Evolutionary conservation across 2,113 vertebrate genomes (phyloP).

Genomic region (Morone saxatilis): DNA sequence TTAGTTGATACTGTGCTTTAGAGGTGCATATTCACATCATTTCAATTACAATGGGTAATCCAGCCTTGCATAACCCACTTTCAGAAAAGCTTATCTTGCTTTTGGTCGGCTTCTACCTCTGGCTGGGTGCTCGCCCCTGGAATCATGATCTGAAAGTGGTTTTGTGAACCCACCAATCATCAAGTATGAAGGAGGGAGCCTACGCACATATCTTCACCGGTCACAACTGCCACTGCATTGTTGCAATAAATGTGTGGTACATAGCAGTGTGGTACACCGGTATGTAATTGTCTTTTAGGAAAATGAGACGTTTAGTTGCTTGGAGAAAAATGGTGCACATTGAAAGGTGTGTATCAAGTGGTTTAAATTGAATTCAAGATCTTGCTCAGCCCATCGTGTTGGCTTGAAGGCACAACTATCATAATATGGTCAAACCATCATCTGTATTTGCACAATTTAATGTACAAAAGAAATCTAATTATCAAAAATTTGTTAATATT

Average conservation of each 20-base stretch:
- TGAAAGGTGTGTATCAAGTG: conserved; percentile 12
- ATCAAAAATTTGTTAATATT: conserved; percentile 12
- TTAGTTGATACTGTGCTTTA: neutral
- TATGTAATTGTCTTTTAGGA: conserved; percentile 52
- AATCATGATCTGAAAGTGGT: conserved; percentile 9
- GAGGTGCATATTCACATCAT: neutral
- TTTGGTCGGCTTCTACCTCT: neutral
- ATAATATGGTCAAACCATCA: neutral
- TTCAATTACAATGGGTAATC: neutral
- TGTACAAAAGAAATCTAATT: too few relatives aligned
- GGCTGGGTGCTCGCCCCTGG: neutral
- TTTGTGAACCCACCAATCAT: conserved; percentile 37
- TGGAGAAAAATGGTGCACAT: too few relatives aligned
- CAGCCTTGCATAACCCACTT: neutral
- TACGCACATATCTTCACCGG: neutral
- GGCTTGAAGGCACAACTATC: neutral
- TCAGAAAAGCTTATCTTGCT: neutral
- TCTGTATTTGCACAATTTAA: neutral
- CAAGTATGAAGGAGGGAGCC: neutral
- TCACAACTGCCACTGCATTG: conserved; percentile 22
- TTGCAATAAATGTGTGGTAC: conserved; percentile 26
- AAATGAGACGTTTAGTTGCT: conserved; percentile 46
- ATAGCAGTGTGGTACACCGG: conserved; percentile 18
- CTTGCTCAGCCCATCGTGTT: neutral
- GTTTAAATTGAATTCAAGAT: conserved; percentile 3